Percentiles rank a stretch among this genome's conserved stretches.
Evolutionary conservation across 2,113 vertebrate genomes (phyloP).

Genomic region (Nothoprocta perdicaria): DNA sequence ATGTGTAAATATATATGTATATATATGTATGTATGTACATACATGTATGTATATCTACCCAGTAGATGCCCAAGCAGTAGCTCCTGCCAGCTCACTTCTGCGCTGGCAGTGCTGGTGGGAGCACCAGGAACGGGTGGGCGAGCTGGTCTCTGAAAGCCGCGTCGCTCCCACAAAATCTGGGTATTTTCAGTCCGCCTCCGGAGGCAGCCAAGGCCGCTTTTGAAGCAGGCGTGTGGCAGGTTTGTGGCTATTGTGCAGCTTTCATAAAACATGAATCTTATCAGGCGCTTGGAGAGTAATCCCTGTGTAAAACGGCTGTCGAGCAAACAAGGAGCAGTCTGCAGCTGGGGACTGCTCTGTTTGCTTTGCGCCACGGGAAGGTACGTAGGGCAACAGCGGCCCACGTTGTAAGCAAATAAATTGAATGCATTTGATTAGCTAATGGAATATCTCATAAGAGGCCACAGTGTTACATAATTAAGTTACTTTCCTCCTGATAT

Average conservation of each 20-base stretch:
- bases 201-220: neutral
- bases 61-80: neutral
- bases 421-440: constrained; percentile 53
- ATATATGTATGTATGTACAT: no score
- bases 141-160: neutral
- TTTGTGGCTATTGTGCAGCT: neutral
- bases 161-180: neutral
- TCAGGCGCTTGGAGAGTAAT: constrained; percentile 23
- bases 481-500: constrained; percentile 26
- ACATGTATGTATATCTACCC: no score
- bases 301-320: constrained; percentile 9
- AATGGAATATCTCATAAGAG: constrained; percentile 44
- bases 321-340: constrained; percentile 10
- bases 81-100: neutral
- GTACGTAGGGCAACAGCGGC: constrained; percentile 43
- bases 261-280: constrained; percentile 7
- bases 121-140: neutral
- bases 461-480: constrained; percentile 27
- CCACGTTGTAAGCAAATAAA: constrained; percentile 12
- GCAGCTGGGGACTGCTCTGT: neutral
- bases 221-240: neutral
- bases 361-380: constrained; percentile 33
- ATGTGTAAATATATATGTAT: no score
- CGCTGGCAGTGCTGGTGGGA: neutral
- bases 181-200: neutral